Conservation (phyloP, 2,797 vertebrate genomes). For the Iguana delicatissima region DNA sequence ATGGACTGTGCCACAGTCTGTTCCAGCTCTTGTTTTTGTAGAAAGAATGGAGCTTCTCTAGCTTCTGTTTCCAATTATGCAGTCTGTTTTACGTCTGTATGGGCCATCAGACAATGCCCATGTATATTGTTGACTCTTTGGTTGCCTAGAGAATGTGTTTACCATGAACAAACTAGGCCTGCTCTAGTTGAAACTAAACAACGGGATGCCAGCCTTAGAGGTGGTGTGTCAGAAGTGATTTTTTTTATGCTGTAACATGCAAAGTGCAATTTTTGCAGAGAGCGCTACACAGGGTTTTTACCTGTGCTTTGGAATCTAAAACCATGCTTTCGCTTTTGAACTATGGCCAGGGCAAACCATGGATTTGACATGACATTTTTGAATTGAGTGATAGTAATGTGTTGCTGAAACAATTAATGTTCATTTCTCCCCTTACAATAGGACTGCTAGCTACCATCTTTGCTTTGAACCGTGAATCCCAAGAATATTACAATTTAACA, state of each 20-base stretch:
- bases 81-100: no score
- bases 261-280: not conserved
- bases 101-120: no score
- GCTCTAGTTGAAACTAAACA: no score
- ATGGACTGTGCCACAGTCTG: no score
- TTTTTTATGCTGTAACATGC: not conserved
- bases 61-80: no score
- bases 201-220: no score
- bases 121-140: no score
- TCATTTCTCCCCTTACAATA: constrained; percentile 63
- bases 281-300: not conserved
- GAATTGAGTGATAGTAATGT: not conserved
- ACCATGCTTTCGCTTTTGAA: not conserved
- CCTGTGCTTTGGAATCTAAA: not conserved
- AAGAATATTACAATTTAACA: constrained; percentile 80
- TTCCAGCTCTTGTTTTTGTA: no score
- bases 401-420: not conserved
- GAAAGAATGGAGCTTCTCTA: no score
- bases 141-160: no score
- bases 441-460: constrained; percentile 85
- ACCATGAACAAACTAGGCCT: no score
- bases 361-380: not conserved
- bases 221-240: no score
- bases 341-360: not conserved
- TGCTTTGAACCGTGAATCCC: constrained; percentile 86